Base-by-base conservation (phyloP, 2,113 vertebrate genomes). In the Scatophagus argus region DNA sequence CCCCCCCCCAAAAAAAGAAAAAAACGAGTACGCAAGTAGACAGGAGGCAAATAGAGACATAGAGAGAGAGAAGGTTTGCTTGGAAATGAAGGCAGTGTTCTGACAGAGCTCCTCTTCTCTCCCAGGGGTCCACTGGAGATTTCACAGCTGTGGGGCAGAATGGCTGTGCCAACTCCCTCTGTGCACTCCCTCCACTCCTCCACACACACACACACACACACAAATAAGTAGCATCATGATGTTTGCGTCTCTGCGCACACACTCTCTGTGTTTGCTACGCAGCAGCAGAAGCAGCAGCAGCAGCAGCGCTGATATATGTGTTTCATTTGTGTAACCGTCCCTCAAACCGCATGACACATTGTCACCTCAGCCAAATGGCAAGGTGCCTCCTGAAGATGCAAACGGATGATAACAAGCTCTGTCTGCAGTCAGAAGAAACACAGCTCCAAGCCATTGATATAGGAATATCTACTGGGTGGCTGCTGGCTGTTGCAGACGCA, bases 301-400 rank as follows among this genome's bases (percentile, higher is more conserved):
- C 71, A 52, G 59, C 65, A 19, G 46, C 4, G 0, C 21, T 47
- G 60, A 77, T 71, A n/a, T 56, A 59, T 64, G 47, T 10, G 4
- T 64, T 83, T 74, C 17, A 58, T 80, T 59, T 74, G 63, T 60
- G 47, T 41, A 17, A 27, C 66, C 6, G 41, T 62, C 58, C 60
- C 62, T 76, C 58, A 79, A 67, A 64, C 64, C 21, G n/a, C n/a
- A 21, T 13, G 27, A 84, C 60, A 85, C 78, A 60, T n/a, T 47
- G 67, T 83, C 85, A 52, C 66, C 69, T 60, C 56, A 17, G 67
- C 68, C 63, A 59, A 79, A 84, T 73, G 81, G 74, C 71, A 39
- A 32, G 52, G 49, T 4, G 73, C 79, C 78, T 84, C 60, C 52
- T 1, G 0, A 60, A 64, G 78, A 86, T 84, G 62, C 66, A 74